phyloP scores from a whole-genome alignment of 2,888 invertebrate genomes.

The Polietes domitor region DNA sequence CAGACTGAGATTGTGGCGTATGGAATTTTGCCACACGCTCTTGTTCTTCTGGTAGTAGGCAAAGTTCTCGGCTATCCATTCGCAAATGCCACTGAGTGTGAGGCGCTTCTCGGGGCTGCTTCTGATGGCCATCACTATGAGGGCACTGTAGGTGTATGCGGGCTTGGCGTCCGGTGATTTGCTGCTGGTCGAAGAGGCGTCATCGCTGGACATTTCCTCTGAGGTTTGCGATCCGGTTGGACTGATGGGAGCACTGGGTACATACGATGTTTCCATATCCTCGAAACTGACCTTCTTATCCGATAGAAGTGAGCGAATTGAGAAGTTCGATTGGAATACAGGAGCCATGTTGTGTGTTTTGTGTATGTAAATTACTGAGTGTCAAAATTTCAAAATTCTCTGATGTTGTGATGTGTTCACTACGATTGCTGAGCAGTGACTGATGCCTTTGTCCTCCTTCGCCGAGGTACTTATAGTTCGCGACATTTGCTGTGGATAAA shows the following conservation, averaged over 20 bases:
- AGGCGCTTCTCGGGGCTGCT: slow-evolving; percentile 94
- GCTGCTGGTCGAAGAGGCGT: slow-evolving; percentile 44
- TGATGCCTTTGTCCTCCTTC: slow-evolving; percentile 49
- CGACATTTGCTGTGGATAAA: slow-evolving; percentile 10
- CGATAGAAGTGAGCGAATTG: slow-evolving; percentile 73
- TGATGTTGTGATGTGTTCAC: slow-evolving; percentile 19
- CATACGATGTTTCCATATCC: slow-evolving; percentile 3
- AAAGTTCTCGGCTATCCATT: slow-evolving; percentile 98
- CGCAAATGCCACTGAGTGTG: slow-evolving; percentile 96
- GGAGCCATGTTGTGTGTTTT: slow-evolving; percentile 75
- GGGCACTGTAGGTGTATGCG: slow-evolving; percentile 97
- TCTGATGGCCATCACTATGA: slow-evolving; percentile 99
- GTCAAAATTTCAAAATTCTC: neutral
- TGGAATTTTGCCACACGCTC: slow-evolving; percentile 99
- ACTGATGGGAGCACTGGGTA: slow-evolving; percentile 26
- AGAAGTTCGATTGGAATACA: slow-evolving; percentile 74
- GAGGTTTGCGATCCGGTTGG: slow-evolving; percentile 45
- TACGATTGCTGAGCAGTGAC: slow-evolving; percentile 43
- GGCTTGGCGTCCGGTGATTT: slow-evolving; percentile 84
- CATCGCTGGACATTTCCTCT: slow-evolving; percentile 44
- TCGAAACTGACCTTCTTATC: slow-evolving; percentile 42
- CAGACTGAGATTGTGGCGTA: slow-evolving; percentile 82
- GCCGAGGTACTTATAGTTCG: slow-evolving; percentile 37
- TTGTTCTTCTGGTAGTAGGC: slow-evolving; percentile 98
- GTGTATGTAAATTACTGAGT: neutral